Conservation (phyloP, 2,797 vertebrate genomes). For the Pteropus rufus region DNA sequence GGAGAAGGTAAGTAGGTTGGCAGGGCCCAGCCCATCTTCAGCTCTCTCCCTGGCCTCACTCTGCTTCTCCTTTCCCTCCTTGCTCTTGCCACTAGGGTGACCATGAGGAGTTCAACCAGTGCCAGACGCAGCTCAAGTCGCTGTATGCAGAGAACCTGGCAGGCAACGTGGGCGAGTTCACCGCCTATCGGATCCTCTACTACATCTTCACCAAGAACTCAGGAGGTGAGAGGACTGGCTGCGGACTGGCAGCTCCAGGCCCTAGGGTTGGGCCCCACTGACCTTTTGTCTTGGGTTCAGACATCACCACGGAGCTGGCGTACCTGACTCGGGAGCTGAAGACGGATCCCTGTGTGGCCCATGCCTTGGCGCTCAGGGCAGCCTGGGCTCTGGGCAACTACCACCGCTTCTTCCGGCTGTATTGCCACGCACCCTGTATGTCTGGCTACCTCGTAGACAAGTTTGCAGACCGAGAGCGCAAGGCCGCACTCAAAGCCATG, state of each 20-base stretch:
- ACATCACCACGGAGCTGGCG: constrained; percentile 93
- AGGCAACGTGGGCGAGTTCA: constrained; percentile 93
- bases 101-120: constrained; percentile 97
- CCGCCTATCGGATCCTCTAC: constrained; percentile 92
- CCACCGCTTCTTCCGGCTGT: constrained; percentile 93
- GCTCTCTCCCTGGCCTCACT: not conserved
- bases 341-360: constrained; percentile 88
- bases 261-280: not conserved
- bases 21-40: rapidly evolving
- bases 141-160: constrained; percentile 91
- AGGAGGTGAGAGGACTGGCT: constrained; percentile 83
- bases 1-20: constrained; percentile 86
- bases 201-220: constrained; percentile 96
- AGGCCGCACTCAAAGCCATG: constrained; percentile 91
- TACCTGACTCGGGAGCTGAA: constrained; percentile 90
- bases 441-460: constrained; percentile 95
- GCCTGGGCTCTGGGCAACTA: constrained; percentile 95
- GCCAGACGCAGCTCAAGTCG: constrained; percentile 94
- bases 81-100: constrained; percentile 85
- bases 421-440: constrained; percentile 91
- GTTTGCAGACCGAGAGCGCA: constrained; percentile 94
- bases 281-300: constrained; percentile 71
- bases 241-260: rapidly evolving
- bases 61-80: rapidly evolving
- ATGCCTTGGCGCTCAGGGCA: constrained; percentile 89